A percentile compares a stretch with the other conserved stretches of the same genome.
Evolutionary conservation across 2,888 invertebrate genomes (phyloP).

Genomic region (Drosophila nr. perissopoda): DNA sequence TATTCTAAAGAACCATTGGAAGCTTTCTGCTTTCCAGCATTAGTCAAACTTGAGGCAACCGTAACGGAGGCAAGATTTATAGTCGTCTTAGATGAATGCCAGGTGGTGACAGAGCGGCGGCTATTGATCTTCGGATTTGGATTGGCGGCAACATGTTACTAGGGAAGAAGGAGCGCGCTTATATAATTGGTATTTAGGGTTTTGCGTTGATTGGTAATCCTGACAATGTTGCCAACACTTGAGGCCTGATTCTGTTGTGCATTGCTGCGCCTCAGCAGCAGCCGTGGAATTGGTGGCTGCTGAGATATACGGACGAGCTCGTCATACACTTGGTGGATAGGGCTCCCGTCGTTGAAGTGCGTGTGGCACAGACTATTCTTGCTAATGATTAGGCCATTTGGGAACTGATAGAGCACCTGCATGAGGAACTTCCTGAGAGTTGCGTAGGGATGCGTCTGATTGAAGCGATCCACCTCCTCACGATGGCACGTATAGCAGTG

Average conservation of each 20-base stretch:
- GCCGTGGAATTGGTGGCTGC: conserved; percentile 74
- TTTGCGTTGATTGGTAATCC: conserved; percentile 30
- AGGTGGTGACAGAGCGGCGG: no score
- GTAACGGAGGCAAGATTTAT: no score
- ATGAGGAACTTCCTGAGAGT: conserved; percentile 65
- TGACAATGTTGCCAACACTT: background rate
- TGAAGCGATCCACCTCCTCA: conserved; percentile 56
- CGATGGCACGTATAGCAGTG: conserved; percentile 75
- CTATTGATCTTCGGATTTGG: no score
- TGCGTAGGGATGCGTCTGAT: conserved; percentile 47
- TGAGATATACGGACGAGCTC: conserved; percentile 71
- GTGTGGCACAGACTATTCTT: conserved; percentile 73
- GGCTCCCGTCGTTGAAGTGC: conserved; percentile 46
- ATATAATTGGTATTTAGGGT: conserved; percentile 24
- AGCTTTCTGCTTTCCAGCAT: background rate
- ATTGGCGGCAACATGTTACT: background rate
- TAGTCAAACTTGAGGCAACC: no score
- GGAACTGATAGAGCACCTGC: conserved; percentile 76
- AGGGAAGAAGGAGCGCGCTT: no score
- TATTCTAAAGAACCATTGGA: background rate
- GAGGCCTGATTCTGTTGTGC: background rate
- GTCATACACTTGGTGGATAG: conserved; percentile 61
- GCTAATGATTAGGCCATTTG: conserved; percentile 78
- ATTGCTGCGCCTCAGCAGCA: conserved; percentile 16
- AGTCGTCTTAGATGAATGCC: no score